phyloP scores from a whole-genome alignment of 2,888 invertebrate species.

The Bhutanitis thaidina region DNA sequence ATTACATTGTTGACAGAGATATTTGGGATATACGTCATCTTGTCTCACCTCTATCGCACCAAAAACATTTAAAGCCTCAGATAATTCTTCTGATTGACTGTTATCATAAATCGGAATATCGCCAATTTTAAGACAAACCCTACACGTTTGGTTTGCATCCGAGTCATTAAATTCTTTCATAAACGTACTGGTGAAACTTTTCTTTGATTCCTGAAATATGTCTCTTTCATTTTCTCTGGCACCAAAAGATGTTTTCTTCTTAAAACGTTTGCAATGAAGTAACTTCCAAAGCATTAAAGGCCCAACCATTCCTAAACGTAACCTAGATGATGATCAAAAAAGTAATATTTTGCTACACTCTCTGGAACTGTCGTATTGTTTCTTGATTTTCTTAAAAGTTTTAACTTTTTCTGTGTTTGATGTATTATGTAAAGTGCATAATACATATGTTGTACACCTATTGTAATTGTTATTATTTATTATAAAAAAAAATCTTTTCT shows the following conservation, averaged over 20 bases:
- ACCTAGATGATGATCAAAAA: neutral
- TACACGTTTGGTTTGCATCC: conserved; percentile 37
- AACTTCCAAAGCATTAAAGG: conserved; percentile 46
- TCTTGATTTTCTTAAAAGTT: too few relatives aligned
- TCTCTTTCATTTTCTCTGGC: conserved; percentile 24
- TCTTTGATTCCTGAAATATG: neutral
- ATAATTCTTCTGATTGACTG: conserved; percentile 34
- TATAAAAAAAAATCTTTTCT: too few relatives aligned
- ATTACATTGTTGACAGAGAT: conserved; percentile 52
- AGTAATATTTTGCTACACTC: too few relatives aligned
- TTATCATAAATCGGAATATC: conserved; percentile 49
- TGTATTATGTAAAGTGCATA: too few relatives aligned
- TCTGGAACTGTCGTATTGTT: too few relatives aligned
- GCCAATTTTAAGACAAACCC: conserved; percentile 64
- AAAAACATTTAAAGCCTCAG: conserved; percentile 42
- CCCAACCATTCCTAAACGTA: conserved; percentile 38
- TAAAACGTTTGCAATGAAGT: conserved; percentile 43
- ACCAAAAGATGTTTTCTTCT: conserved; percentile 15
- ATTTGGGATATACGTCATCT: conserved; percentile 56
- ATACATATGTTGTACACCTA: too few relatives aligned
- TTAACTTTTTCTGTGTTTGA: too few relatives aligned
- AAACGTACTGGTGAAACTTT: neutral
- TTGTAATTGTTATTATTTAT: too few relatives aligned
- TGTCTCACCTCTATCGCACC: conserved; percentile 44
- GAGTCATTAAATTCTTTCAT: conserved; percentile 20